phyloP scores from a whole-genome alignment of 2,888 invertebrate genomes.

The Drosophila birchii region DNA sequence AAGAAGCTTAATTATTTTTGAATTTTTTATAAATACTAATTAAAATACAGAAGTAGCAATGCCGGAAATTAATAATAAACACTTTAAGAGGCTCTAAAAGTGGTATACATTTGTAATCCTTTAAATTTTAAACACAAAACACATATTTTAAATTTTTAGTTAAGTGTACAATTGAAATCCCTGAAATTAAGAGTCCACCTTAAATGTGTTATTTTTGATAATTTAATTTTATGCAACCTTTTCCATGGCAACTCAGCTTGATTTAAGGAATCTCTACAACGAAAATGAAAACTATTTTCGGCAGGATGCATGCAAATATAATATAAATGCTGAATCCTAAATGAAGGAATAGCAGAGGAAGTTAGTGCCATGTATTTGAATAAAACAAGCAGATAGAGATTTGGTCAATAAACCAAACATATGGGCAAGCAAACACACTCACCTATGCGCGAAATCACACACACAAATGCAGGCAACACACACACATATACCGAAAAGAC shows the following conservation, averaged over 20 bases:
- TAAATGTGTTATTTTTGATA: too few relatives aligned
- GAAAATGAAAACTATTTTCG: neutral
- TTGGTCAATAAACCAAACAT: conserved; percentile 66
- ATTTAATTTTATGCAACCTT: neutral
- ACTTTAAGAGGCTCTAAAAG: neutral
- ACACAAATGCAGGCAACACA: conserved; percentile 5
- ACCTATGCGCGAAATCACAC: conserved; percentile 34
- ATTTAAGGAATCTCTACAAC: neutral
- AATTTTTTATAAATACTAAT: neutral
- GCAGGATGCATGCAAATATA: conserved; percentile 4
- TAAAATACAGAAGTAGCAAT: neutral
- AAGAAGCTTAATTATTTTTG: too few relatives aligned
- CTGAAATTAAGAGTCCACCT: neutral
- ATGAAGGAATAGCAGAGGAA: conserved; percentile 5
- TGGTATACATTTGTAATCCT: too few relatives aligned
- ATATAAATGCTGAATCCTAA: conserved; percentile 17
- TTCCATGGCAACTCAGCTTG: too few relatives aligned
- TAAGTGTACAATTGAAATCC: neutral
- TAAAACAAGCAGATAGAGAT: conserved; percentile 40
- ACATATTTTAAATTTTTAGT: neutral
- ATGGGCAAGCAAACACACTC: conserved; percentile 42
- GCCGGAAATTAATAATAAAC: neutral
- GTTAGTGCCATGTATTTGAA: conserved; percentile 8
- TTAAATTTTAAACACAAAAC: too few relatives aligned
- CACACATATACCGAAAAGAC: conserved; percentile 29